Evolutionary conservation across 2,797 vertebrate species (phyloP).

Genomic region (Sebastes goodei): DNA sequence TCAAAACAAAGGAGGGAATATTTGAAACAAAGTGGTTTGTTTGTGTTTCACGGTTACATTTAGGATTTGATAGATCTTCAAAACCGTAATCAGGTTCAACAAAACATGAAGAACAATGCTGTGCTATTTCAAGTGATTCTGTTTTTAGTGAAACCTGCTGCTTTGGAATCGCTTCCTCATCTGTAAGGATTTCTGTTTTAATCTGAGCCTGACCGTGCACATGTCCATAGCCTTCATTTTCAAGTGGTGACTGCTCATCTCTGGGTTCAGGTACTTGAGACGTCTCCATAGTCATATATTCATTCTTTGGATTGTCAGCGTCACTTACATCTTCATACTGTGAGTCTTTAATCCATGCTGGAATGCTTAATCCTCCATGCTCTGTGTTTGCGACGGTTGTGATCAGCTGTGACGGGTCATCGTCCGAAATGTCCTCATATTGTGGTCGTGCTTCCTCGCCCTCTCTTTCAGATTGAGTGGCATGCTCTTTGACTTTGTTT

Average conservation of each 20-base stretch:
- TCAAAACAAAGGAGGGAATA: neutral
- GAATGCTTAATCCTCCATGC: too few species aligned
- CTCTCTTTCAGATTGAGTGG: neutral
- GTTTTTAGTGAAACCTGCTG: neutral
- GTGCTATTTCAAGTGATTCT: too few species aligned
- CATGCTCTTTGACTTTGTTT: neutral
- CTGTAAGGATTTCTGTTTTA: rapidly evolving
- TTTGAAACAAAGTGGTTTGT: neutral
- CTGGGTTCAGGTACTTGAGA: neutral
- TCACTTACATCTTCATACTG: constrained; percentile 22
- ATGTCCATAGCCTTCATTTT: neutral
- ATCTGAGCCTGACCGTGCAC: neutral
- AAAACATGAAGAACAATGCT: neutral
- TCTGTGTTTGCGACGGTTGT: too few species aligned
- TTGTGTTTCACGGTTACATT: neutral
- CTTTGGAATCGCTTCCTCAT: too few species aligned
- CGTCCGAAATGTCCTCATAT: constrained; percentile 50
- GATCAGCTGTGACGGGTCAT: neutral
- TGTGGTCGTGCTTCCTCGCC: rapidly evolving
- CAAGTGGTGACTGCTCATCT: neutral
- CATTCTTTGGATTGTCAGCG: neutral
- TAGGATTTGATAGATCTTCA: neutral
- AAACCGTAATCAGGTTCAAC: neutral
- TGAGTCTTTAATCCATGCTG: neutral
- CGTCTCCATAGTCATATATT: neutral